Percentiles rank a stretch among this genome's conserved stretches.
Evolutionary conservation across 2,888 invertebrate genomes (phyloP).

Genomic region (Listrodromus nycthemerus): DNA sequence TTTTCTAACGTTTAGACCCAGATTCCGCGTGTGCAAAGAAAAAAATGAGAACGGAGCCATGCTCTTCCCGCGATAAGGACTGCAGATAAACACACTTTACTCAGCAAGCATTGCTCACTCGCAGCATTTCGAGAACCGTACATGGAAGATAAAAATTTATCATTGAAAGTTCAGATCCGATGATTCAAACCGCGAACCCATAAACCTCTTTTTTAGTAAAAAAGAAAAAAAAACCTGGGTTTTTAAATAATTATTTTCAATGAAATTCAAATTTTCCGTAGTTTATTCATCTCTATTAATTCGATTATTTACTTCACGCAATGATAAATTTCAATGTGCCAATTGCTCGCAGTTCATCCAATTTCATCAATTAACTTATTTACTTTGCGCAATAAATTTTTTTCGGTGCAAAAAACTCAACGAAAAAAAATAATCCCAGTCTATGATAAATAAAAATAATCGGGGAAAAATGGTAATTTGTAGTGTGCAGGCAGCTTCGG

Average conservation of each 20-base stretch:
- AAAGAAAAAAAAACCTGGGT: background rate
- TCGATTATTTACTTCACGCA: background rate
- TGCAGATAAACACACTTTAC: background rate
- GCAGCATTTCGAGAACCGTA: background rate
- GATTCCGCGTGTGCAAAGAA: conserved; percentile 22
- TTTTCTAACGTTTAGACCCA: conserved; percentile 48
- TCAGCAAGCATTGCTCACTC: conserved; percentile 1
- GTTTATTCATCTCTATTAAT: background rate
- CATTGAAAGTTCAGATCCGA: background rate
- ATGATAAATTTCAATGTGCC: too few relatives aligned
- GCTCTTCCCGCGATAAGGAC: conserved; percentile 28
- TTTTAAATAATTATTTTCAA: background rate
- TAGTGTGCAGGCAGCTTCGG: background rate
- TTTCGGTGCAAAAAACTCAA: too few relatives aligned
- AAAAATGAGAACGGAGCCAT: background rate
- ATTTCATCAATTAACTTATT: too few relatives aligned
- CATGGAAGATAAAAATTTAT: conserved; percentile 1
- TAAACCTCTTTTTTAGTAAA: background rate
- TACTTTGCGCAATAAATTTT: too few relatives aligned
- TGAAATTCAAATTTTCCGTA: background rate
- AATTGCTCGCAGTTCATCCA: too few relatives aligned
- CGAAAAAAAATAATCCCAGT: background rate
- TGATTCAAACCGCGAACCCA: background rate
- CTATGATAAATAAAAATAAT: background rate
- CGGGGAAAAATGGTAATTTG: background rate